Conservation (phyloP, 2,797 vertebrate species). For the Phoeniculus purpureus region DNA sequence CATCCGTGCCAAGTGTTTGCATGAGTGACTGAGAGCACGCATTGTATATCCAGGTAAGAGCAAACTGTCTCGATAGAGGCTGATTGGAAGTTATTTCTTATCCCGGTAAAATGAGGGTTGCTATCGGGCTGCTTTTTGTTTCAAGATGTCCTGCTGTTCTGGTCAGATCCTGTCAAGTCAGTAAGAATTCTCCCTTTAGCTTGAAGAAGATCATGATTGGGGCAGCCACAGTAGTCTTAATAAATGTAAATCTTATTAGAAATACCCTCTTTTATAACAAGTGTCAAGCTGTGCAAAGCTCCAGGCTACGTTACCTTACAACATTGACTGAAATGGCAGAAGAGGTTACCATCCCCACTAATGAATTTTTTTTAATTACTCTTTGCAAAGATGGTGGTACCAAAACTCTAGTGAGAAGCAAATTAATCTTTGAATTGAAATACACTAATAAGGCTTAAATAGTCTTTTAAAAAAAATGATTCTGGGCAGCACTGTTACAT, state of each 20-base stretch:
- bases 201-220: constrained; percentile 19
- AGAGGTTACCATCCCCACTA: constrained; percentile 33
- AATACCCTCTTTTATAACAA: constrained; percentile 50
- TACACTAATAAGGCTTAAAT: background rate
- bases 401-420: background rate
- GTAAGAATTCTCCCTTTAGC: constrained; percentile 18
- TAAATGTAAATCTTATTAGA: constrained; percentile 62
- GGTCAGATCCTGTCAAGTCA: constrained; percentile 19
- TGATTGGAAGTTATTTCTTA: background rate
- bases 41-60: background rate
- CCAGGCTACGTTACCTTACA: constrained; percentile 44
- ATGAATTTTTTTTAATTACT: constrained; percentile 53
- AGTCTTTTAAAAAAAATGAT: background rate
- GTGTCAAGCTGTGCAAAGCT: constrained; percentile 50
- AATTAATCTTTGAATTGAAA: constrained; percentile 17
- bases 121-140: background rate
- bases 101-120: background rate
- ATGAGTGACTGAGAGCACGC: background rate
- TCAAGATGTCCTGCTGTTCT: background rate
- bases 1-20: background rate
- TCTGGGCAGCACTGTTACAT: background rate
- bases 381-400: constrained; percentile 6
- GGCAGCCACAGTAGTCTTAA: constrained; percentile 30
- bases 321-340: constrained; percentile 48
- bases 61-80: background rate